Base-by-base conservation (phyloP, 1,140 invertebrate species). In the Bilobella aurantiaca region DNA sequence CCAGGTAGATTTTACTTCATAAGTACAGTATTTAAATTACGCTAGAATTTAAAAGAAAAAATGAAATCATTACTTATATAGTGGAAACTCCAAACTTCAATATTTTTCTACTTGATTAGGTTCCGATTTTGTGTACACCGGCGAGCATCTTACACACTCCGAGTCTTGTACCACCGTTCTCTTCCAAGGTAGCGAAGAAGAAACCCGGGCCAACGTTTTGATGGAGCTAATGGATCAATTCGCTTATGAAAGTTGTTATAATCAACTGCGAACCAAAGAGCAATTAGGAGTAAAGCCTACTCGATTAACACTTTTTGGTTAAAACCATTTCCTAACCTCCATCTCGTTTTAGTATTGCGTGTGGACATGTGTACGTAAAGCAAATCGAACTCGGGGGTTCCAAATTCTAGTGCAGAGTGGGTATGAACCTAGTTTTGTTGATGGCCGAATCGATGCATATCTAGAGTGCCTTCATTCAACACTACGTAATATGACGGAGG, bases 371-470 rank as follows among this genome's bases (percentile, higher is more conserved):
- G 80, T 93, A 21, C 81, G 91, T 12, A 81, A 87, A 72, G 82
- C 86, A 0, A 88, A 87, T 77, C 91, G 91, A 27, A 86, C 87
- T 1, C 90, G 94, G 77, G 93, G 93, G 5, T 76, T 98, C 3
- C 77, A 88, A 65, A 80, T 98, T 23, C 87, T 97, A 62, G 87
- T 98, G 1, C 95, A 98, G 80, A 95, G 93, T 27, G 86, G 92
- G 63, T 83, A 84, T 59, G 85, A 89, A 76, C 91, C 93, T 0
- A 76, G 81, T 3, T 91, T 86, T 78, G 81, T 98, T 3, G 93
- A 97, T 75, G 76, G 85, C 59, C 81, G 93, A 72, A 90, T 98
- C 49, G 90, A 97, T 77, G 82, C 83, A 34, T 98, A 96, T 78
- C 79, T 98, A 49, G 74, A 83, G n/a, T 80, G 79, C 12, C 86